A percentile compares a stretch with the other conserved stretches of the same genome.
Evolutionary conservation across 2,888 invertebrate genomes (phyloP).

Genomic region (Caenorhabditis uteleia): DNA sequence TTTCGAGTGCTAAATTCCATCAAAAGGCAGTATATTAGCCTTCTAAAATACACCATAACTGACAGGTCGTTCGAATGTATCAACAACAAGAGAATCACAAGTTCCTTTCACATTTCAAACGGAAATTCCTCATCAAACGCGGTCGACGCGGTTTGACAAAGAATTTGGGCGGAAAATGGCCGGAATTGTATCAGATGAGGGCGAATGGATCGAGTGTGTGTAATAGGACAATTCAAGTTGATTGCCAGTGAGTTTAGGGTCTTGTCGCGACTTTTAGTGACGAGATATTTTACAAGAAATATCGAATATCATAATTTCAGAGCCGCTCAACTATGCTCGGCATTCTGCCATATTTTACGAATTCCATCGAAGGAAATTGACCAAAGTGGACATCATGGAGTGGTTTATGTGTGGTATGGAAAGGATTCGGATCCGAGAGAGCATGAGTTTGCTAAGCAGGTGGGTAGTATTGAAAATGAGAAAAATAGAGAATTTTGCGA

Average conservation of each 20-base stretch:
- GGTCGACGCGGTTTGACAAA: slow-evolving; percentile 73
- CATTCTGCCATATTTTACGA: slow-evolving; percentile 81
- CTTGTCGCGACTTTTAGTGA: background rate
- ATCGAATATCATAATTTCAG: slow-evolving; percentile 71
- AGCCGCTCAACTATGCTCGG: slow-evolving; percentile 85
- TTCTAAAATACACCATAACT: background rate
- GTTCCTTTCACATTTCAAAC: slow-evolving; percentile 95
- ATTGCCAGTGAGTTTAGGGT: slow-evolving; percentile 64
- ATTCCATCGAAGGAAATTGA: slow-evolving; percentile 55
- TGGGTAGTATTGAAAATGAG: slow-evolving; percentile 1
- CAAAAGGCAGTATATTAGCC: background rate
- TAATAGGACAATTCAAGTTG: slow-evolving; percentile 74
- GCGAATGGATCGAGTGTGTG: slow-evolving; percentile 94
- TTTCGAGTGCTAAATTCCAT: background rate
- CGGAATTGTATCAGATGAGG: slow-evolving; percentile 91
- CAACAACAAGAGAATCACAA: slow-evolving; percentile 98
- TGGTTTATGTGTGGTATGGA: slow-evolving; percentile 56
- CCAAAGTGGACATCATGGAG: slow-evolving; percentile 31
- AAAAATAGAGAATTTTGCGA: background rate
- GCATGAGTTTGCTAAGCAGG: slow-evolving; percentile 35
- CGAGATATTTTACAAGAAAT: slow-evolving; percentile 1
- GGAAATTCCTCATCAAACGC: slow-evolving; percentile 88
- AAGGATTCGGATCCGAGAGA: slow-evolving; percentile 40
- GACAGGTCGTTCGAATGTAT: slow-evolving; percentile 81
- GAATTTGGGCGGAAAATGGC: slow-evolving; percentile 70